Percentiles rank a stretch among this genome's conserved stretches.
phyloP scores from a whole-genome alignment of 2,113 vertebrate genomes.

The Clinocottus analis region DNA sequence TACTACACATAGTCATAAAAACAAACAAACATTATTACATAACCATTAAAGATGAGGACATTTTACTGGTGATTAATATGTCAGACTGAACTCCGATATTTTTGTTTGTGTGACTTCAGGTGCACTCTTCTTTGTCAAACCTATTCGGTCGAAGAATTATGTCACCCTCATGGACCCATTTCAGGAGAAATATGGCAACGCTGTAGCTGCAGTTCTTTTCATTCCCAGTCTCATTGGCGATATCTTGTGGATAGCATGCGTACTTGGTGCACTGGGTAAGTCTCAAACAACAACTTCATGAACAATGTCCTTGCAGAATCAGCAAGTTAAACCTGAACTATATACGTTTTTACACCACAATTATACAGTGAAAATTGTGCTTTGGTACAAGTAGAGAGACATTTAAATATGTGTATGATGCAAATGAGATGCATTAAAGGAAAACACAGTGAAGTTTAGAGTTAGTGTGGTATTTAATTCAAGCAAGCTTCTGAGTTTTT shows the following conservation, averaged over 20 bases:
- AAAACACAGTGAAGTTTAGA: not conserved
- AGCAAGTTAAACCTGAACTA: not conserved
- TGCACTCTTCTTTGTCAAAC: constrained; percentile 82
- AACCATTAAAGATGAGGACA: not conserved
- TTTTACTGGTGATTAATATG: not conserved
- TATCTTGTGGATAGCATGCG: constrained; percentile 84
- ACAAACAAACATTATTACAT: not conserved
- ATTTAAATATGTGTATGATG: not conserved
- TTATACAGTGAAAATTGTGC: not conserved
- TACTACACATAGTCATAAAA: not conserved
- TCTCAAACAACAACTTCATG: not conserved
- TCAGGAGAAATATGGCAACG: constrained; percentile 80
- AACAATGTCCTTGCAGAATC: not conserved
- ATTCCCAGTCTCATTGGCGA: constrained; percentile 82
- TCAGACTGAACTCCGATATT: not conserved
- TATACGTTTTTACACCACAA: not conserved
- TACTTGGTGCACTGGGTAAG: constrained; percentile 82
- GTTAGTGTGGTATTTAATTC: not conserved
- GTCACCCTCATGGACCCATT: constrained; percentile 85
- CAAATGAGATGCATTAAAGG: not conserved
- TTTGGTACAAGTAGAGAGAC: not conserved
- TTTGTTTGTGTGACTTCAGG: constrained; percentile 62
- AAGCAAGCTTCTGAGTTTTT: not conserved
- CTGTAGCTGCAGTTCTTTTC: constrained; percentile 78
- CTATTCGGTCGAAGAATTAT: constrained; percentile 80